These are phyloP conservation scores for Cydia fagiglandana DNA, from an alignment of 1,140 invertebrate genomes.

Conservation along the genomic window DNA sequence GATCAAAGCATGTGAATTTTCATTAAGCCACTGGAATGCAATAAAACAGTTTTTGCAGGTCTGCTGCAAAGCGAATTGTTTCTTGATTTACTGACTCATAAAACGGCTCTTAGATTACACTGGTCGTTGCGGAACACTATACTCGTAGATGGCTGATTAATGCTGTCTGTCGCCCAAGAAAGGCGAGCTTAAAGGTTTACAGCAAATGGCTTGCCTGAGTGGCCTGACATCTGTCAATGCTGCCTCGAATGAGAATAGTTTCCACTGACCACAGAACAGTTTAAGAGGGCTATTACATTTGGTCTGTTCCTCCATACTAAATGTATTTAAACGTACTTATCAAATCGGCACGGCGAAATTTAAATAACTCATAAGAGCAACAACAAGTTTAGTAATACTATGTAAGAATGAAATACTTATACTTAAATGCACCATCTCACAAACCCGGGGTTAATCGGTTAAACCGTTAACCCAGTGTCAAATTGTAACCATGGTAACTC, in stretches of 20 bases:
- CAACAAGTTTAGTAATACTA: too few species aligned
- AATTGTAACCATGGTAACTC: too few species aligned
- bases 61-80: background rate
- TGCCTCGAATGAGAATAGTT: background rate
- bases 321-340: too few species aligned
- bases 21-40: background rate
- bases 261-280: background rate
- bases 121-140: conserved; percentile 17
- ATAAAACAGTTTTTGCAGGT: background rate
- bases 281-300: background rate
- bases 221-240: background rate
- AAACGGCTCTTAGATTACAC: conserved; percentile 11
- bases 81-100: conserved; percentile 14
- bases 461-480: too few species aligned
- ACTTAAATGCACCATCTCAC: too few species aligned
- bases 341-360: too few species aligned
- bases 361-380: too few species aligned
- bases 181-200: background rate
- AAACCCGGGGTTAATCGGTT: too few species aligned
- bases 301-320: too few species aligned
- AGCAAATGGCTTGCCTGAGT: background rate
- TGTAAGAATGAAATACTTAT: too few species aligned
- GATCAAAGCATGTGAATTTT: background rate
- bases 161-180: conserved; percentile 1
- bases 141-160: conserved; percentile 20